phyloP scores from a whole-genome alignment of 2,797 vertebrate genomes.

The Cyprinella venusta region DNA sequence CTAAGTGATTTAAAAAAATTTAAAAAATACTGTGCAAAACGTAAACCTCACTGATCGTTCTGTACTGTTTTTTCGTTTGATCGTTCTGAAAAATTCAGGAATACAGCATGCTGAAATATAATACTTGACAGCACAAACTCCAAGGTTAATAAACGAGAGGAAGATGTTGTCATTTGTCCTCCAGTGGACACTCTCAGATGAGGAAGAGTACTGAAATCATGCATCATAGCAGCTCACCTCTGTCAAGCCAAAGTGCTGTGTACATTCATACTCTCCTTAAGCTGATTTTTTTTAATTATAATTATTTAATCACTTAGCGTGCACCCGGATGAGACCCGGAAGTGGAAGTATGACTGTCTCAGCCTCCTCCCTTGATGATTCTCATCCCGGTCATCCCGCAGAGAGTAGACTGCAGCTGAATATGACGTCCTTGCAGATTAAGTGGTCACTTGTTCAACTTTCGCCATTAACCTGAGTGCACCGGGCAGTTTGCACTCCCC shows the following conservation, averaged over 20 bases:
- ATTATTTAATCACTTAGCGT: background rate
- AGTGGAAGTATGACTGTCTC: background rate
- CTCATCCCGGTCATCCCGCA: conserved; percentile 64
- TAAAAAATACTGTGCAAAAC: background rate
- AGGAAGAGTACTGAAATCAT: conserved; percentile 60
- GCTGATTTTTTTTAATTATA: background rate
- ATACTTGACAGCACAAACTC: background rate
- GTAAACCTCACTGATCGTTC: background rate
- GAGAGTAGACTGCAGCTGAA: conserved; percentile 65
- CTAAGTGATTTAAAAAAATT: background rate
- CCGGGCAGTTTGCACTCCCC: conserved; percentile 73
- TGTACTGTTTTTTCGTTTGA: background rate
- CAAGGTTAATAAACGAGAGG: conserved; percentile 8
- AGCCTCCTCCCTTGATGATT: conserved; percentile 54
- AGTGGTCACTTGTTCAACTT: conserved; percentile 85
- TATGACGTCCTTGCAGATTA: conserved; percentile 81
- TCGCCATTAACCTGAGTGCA: conserved; percentile 85
- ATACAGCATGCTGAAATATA: conserved; percentile 16
- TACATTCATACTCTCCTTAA: conserved; percentile 49
- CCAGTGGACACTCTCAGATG: conserved; percentile 50
- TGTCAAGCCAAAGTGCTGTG: conserved; percentile 59
- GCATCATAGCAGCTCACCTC: conserved; percentile 60
- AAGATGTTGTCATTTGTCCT: conserved; percentile 44
- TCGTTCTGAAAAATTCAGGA: conserved; percentile 4
- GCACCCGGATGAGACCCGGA: background rate